These are phyloP conservation scores for Jacana jacana DNA, from an alignment of 2,113 vertebrate genomes.

Conservation along the genomic window DNA sequence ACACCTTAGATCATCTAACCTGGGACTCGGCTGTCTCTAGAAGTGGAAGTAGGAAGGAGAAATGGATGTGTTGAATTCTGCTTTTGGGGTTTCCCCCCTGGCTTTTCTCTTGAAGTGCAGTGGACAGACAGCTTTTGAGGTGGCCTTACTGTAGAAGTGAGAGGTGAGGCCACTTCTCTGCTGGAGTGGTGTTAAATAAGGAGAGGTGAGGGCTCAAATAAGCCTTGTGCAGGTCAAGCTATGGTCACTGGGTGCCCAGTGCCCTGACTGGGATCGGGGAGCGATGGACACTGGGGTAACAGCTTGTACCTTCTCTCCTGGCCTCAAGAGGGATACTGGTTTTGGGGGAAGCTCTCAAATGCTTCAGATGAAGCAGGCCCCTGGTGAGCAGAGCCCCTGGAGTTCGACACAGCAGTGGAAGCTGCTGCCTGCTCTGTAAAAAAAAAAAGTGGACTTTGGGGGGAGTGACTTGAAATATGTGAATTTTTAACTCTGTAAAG, in stretches of 20 bases:
- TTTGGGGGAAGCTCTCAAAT: not conserved
- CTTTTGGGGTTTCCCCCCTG: fast-evolving
- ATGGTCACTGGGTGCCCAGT: not conserved
- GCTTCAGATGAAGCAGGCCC: not conserved
- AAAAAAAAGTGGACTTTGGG: not conserved
- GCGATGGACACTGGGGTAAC: fast-evolving
- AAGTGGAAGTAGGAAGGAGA: not conserved
- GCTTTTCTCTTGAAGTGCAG: not conserved
- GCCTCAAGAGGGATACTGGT: not conserved
- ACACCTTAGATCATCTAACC: fast-evolving
- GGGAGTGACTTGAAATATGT: fast-evolving
- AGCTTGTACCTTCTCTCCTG: not conserved
- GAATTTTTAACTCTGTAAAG: not conserved
- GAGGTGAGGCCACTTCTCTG: not conserved
- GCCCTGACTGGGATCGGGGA: not conserved
- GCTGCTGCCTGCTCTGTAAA: not conserved
- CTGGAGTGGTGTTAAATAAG: too few species aligned
- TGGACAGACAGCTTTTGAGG: not conserved
- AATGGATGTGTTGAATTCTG: not conserved
- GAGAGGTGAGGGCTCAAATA: not conserved
- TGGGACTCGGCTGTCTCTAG: not conserved
- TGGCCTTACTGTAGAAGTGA: not conserved
- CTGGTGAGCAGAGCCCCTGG: not conserved
- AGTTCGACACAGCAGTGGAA: not conserved
- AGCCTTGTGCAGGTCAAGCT: not conserved